Percentiles rank a stretch among this genome's conserved stretches.
Evolutionary conservation across 2,888 invertebrate species (phyloP).

Genomic region (Pomacea canaliculata): DNA sequence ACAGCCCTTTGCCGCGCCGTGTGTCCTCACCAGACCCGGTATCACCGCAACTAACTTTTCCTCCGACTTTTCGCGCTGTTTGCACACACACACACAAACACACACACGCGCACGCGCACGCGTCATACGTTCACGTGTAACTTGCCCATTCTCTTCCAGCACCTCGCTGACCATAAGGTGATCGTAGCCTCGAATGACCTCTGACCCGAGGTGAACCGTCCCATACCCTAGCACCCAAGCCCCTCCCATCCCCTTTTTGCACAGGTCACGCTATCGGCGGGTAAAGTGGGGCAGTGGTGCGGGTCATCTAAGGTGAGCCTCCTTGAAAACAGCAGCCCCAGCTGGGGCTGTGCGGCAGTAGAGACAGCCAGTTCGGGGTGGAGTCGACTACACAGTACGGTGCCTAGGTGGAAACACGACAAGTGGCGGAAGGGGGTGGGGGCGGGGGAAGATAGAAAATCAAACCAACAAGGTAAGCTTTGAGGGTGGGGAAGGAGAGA

Average conservation of each 20-base stretch:
- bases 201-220: not conserved
- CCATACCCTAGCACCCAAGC: not conserved
- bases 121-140: not conserved
- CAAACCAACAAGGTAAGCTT: too few species aligned
- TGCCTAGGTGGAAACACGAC: not conserved
- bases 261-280: not conserved
- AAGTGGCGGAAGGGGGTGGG: not conserved
- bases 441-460: not conserved
- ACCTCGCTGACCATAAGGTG: not conserved
- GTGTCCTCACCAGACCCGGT: conserved; percentile 4
- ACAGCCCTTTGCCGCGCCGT: not conserved
- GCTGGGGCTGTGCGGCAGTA: conserved; percentile 15
- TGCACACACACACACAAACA: not conserved
- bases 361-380: conserved; percentile 6
- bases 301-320: conserved; percentile 29
- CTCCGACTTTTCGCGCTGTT: not conserved
- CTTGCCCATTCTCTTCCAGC: not conserved
- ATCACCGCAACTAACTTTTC: not conserved
- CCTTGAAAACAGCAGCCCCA: conserved; percentile 15
- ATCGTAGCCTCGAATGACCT: conserved; percentile 7
- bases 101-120: not conserved
- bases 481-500: not conserved
- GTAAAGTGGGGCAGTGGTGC: conserved; percentile 28
- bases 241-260: not conserved
- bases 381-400: conserved; percentile 16